These are phyloP conservation scores for Rachycentron canadum DNA, from an alignment of 2,797 vertebrate genomes.

Conservation along the genomic window DNA sequence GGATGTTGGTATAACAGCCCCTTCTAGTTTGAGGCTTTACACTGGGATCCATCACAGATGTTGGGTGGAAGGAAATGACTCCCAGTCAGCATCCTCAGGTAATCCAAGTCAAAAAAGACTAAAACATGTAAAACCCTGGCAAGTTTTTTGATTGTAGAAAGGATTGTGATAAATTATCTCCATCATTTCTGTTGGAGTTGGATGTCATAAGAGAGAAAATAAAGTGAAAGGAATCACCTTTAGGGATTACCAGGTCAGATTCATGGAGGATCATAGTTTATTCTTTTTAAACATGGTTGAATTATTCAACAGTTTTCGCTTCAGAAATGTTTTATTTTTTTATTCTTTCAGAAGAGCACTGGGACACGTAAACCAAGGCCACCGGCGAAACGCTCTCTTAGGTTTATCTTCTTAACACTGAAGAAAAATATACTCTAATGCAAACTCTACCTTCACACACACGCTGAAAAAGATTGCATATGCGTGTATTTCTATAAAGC, in stretches of 20 bases:
- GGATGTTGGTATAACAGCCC: neutral
- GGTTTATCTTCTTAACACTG: slow-evolving; percentile 23
- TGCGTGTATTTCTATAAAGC: slow-evolving; percentile 3
- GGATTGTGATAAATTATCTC: accelerated
- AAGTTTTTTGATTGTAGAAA: neutral
- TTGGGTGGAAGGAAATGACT: neutral
- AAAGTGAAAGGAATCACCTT: slow-evolving; percentile 3
- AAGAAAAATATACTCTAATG: slow-evolving; percentile 8
- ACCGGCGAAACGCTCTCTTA: slow-evolving; percentile 14
- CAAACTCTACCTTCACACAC: neutral
- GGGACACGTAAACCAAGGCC: slow-evolving; percentile 60
- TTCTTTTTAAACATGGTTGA: slow-evolving; percentile 62
- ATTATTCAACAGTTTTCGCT: slow-evolving; percentile 68
- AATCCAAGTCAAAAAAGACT: neutral
- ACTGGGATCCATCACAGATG: neutral
- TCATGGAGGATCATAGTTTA: slow-evolving; percentile 55
- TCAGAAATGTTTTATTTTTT: slow-evolving; percentile 19
- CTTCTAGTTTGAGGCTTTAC: neutral
- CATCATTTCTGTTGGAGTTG: neutral
- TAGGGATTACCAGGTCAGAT: slow-evolving; percentile 50
- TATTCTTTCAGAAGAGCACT: slow-evolving; percentile 4
- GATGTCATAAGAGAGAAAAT: slow-evolving; percentile 3
- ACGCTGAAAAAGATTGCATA: neutral
- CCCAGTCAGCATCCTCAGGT: too few relatives aligned
- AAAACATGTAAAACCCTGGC: accelerated